Evolutionary conservation across 2,888 invertebrate genomes (phyloP).

Genomic region (Baronia brevicornis): DNA sequence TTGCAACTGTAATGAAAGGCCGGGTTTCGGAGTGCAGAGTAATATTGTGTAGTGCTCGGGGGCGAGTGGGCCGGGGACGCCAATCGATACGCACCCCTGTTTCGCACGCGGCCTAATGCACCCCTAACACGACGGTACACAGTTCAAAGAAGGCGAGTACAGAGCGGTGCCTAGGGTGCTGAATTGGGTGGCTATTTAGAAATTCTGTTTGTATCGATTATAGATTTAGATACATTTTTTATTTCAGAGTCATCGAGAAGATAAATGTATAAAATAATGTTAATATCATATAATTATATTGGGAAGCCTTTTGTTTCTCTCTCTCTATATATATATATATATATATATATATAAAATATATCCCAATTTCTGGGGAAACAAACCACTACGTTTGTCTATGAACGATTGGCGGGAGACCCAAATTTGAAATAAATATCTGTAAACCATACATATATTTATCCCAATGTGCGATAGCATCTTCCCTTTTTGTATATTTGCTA

Average conservation of each 20-base stretch:
- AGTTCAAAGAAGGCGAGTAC: slow-evolving; percentile 24
- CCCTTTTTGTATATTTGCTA: too few species aligned
- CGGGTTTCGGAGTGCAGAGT: slow-evolving; percentile 43
- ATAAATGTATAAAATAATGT: not conserved
- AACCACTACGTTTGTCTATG: too few species aligned
- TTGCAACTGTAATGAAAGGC: slow-evolving; percentile 57
- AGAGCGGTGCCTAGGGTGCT: slow-evolving; percentile 16
- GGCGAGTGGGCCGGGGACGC: slow-evolving; percentile 32
- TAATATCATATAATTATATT: too few species aligned
- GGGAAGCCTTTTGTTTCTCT: too few species aligned
- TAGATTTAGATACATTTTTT: not conserved
- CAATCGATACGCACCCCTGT: slow-evolving; percentile 70
- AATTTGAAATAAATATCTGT: too few species aligned
- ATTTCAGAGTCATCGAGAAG: not conserved
- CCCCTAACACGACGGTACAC: slow-evolving; percentile 36
- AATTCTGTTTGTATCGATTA: slow-evolving; percentile 6
- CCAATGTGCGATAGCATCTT: too few species aligned
- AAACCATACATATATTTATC: too few species aligned
- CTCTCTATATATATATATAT: too few species aligned
- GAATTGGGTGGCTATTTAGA: slow-evolving; percentile 18
- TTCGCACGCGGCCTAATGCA: slow-evolving; percentile 51
- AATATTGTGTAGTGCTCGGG: slow-evolving; percentile 48
- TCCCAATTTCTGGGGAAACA: too few species aligned
- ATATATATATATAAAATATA: too few species aligned
- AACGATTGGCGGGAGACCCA: too few species aligned